Percentiles rank a stretch among this genome's conserved stretches.
Evolutionary conservation across 2,888 invertebrate species (phyloP).

Genomic region (Morinoia aosen): DNA sequence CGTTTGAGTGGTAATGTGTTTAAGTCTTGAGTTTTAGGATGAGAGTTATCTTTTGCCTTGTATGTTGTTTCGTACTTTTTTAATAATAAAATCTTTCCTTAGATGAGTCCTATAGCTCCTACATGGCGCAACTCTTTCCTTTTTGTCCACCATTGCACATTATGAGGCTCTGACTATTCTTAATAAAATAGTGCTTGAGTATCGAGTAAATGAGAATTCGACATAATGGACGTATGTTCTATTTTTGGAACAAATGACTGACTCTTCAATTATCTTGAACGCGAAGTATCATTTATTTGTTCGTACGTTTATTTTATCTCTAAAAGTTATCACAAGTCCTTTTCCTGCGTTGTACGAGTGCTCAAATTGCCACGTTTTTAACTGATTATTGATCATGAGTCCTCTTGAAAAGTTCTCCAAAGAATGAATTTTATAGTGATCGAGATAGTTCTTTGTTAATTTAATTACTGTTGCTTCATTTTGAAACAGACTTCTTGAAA

Average conservation of each 20-base stretch:
- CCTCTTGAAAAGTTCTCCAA: not conserved
- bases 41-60: no score
- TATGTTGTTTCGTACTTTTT: no score
- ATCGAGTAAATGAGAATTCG: no score
- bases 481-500: not conserved
- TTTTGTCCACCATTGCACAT: no score
- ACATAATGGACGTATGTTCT: no score
- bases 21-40: not conserved
- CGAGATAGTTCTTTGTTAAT: not conserved
- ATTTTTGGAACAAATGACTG: no score
- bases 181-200: no score
- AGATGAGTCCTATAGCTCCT: no score
- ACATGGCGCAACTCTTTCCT: no score
- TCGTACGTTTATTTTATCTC: not conserved
- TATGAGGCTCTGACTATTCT: no score
- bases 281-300: not conserved
- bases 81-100: no score
- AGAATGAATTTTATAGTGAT: not conserved
- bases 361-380: not conserved
- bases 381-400: not conserved
- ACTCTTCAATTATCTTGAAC: not conserved
- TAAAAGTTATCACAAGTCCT: not conserved
- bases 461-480: not conserved
- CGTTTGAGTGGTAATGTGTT: not conserved
- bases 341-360: not conserved